Percentiles rank a stretch among this genome's conserved stretches.
phyloP scores from a whole-genome alignment of 2,888 invertebrate genomes.

The Tetragnatha montana region DNA sequence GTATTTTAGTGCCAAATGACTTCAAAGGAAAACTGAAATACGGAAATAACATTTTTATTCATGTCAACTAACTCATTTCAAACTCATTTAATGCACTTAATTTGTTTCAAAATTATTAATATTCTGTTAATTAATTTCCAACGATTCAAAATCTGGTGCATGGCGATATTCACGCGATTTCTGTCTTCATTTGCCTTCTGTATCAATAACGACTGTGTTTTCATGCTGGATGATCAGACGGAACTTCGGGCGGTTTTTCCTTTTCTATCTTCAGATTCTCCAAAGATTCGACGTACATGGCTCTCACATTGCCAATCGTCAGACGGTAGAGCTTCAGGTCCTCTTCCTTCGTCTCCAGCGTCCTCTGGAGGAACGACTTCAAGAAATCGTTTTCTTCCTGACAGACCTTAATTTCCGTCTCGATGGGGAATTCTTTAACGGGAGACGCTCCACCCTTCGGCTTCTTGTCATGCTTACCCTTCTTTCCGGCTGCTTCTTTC shows the following conservation, averaged over 20 bases:
- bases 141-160: no score
- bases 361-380: conserved; percentile 30
- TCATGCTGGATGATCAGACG: no score
- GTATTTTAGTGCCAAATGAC: no score
- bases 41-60: no score
- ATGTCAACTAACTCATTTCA: no score
- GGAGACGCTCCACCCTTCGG: not conserved
- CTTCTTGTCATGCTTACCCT: not conserved
- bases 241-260: not conserved
- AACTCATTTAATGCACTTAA: no score
- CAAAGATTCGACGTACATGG: conserved; percentile 35
- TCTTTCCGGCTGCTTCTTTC: conserved; percentile 6
- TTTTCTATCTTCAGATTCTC: conserved; percentile 14
- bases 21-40: no score
- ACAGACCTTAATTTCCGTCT: conserved; percentile 8
- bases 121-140: no score
- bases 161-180: no score
- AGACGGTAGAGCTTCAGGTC: conserved; percentile 40
- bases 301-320: conserved; percentile 35
- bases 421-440: not conserved
- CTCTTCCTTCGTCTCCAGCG: conserved; percentile 30
- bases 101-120: no score
- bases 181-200: no score
- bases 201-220: no score
- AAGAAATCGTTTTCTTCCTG: conserved; percentile 39